Percentiles rank a stretch among this genome's conserved stretches.
phyloP scores from a whole-genome alignment of 2,888 invertebrate species.

The Heteromyza rotundicornis region DNA sequence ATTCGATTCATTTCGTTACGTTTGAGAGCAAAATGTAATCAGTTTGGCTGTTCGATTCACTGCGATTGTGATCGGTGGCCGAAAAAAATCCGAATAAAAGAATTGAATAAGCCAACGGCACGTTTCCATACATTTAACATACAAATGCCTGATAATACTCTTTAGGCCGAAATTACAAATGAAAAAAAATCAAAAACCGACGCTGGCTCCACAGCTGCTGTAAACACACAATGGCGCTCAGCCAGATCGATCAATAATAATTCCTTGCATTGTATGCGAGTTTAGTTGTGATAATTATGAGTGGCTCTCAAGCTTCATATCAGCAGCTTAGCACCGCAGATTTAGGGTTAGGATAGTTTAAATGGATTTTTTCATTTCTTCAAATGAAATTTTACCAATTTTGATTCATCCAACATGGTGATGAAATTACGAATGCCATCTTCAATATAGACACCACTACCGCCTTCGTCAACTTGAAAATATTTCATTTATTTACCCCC shows the following conservation, averaged over 20 bases:
- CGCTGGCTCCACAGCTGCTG: too few species aligned
- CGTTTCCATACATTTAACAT: background rate
- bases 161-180: too few species aligned
- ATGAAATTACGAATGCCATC: background rate
- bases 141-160: too few species aligned
- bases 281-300: too few species aligned
- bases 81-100: background rate
- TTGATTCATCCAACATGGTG: too few species aligned
- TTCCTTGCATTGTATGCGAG: too few species aligned
- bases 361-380: background rate
- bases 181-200: too few species aligned
- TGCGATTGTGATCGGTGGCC: background rate
- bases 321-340: too few species aligned
- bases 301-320: too few species aligned
- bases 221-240: too few species aligned
- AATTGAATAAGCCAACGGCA: background rate
- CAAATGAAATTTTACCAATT: too few species aligned
- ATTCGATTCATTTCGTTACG: background rate
- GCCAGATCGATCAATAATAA: too few species aligned
- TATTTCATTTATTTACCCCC: background rate
- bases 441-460: background rate
- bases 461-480: background rate
- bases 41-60: background rate
- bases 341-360: background rate
- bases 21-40: background rate